phyloP scores from a whole-genome alignment of 2,797 vertebrate genomes.

The Dicrostonyx torquatus region DNA sequence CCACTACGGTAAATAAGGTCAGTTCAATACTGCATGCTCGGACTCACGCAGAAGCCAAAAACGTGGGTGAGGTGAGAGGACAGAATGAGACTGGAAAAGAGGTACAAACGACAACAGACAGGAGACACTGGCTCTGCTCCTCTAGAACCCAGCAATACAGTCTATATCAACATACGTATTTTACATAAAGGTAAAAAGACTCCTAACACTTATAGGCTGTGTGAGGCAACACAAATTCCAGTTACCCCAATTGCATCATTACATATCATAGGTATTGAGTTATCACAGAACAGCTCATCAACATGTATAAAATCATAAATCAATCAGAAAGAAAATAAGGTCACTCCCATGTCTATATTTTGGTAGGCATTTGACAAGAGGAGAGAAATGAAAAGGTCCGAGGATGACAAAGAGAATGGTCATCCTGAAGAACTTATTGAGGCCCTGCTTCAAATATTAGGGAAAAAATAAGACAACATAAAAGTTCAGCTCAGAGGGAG shows the following conservation, averaged over 20 bases:
- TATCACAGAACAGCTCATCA: background rate
- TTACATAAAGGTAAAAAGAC: background rate
- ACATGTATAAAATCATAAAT: background rate
- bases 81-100: background rate
- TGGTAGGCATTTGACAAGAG: background rate
- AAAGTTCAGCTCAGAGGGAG: background rate
- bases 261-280: background rate
- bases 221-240: background rate
- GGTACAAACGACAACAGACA: background rate
- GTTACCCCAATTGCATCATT: background rate
- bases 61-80: too few relatives aligned
- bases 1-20: background rate
- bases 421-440: background rate
- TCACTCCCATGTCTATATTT: background rate
- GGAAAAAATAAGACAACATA: background rate
- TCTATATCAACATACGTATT: background rate
- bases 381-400: background rate
- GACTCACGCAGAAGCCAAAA: background rate
- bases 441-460: background rate
- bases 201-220: background rate
- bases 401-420: conserved; percentile 1
- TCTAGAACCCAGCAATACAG: background rate
- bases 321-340: background rate
- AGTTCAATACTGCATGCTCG: background rate
- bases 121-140: background rate